Base-by-base conservation (phyloP, 2,888 invertebrate genomes). In the Balanococcus diminutus region DNA sequence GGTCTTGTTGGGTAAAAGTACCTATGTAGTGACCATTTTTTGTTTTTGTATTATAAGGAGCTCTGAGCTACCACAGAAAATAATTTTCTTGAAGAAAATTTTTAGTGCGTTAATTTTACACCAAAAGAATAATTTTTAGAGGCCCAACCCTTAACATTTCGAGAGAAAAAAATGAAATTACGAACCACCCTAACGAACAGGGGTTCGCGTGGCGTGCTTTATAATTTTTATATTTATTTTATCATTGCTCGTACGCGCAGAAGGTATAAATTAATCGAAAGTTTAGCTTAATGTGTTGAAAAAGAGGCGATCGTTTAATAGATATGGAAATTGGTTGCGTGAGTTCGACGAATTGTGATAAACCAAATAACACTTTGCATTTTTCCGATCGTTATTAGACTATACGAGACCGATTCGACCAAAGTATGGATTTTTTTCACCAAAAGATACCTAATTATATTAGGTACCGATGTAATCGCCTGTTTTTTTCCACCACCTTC, bases 231-330 rank as follows among this genome's bases (percentile, higher is more conserved):
- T 46, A 14, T 42, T 42, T 46, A 46, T 46, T 46, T 46, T 46
- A n/a, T n/a, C n/a, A n/a, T 56, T 56, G 56, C 61, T 22, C 56
- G 56, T 25, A 25, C 61, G 4, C 25, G 11, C 25, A 5, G 61
- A 46, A 14, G 16, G 46, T 72, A 72, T 32, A 72, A 72, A 72
- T 72, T 72, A 72, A 72, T 72, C 72, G 72, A 72, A 28, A 72
- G 72, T 72, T 72, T 46, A 46, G n/a, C 46, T n/a, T 46, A n/a
- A 46, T 46, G 46, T 46, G 72, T 28, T 72, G 31, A 28, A 31
- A 72, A n/a, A 72, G 72, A n/a, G 31, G 16, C 32, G 31, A 72
- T 32, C 14, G 11, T 72, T 46, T 46, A n/a, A n/a, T n/a, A 16
- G 72, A 72, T 72, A 72, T 72, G 31, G 32, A 25, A 61, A 61